A percentile compares a stretch with the other conserved stretches of the same genome.
Conservation (phyloP, 1,140 invertebrate species). For the Papilio polytes region DNA sequence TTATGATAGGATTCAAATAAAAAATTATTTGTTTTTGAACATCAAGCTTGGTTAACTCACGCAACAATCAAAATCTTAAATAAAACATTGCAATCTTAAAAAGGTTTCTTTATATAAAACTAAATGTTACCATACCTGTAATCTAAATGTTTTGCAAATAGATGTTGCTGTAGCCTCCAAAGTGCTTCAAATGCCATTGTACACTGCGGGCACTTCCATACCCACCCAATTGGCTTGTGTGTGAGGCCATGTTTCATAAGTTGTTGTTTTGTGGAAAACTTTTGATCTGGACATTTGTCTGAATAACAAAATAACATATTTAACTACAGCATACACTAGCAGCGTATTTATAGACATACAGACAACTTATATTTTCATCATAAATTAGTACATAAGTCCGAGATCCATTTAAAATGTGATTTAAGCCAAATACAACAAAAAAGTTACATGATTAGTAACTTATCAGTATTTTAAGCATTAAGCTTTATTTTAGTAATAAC, state of each 20-base stretch:
- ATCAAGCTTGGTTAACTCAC: no score
- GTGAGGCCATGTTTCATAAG: slow-evolving; percentile 74
- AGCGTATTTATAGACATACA: no score
- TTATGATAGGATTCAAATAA: no score
- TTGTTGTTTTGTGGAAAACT: slow-evolving; percentile 73
- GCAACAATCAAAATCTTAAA: no score
- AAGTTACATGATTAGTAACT: not conserved
- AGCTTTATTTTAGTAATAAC: not conserved
- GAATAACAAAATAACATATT: slow-evolving; percentile 32
- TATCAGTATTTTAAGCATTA: not conserved
- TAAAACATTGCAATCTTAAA: no score
- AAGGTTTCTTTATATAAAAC: not conserved
- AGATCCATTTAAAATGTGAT: no score
- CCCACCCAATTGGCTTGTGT: slow-evolving; percentile 70
- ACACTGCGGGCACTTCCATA: slow-evolving; percentile 77
- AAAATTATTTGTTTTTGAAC: no score
- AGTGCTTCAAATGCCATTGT: slow-evolving; percentile 72
- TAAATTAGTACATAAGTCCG: no score
- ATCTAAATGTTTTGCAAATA: slow-evolving; percentile 72
- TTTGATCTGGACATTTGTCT: slow-evolving; percentile 74
- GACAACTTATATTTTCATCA: no score
- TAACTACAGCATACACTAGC: not conserved
- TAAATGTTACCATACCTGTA: slow-evolving; percentile 59
- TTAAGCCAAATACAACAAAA: no score
- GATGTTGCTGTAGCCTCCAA: slow-evolving; percentile 73